phyloP scores from a whole-genome alignment of 1,140 invertebrate genomes.

The Rhopalosiphum maidis region DNA sequence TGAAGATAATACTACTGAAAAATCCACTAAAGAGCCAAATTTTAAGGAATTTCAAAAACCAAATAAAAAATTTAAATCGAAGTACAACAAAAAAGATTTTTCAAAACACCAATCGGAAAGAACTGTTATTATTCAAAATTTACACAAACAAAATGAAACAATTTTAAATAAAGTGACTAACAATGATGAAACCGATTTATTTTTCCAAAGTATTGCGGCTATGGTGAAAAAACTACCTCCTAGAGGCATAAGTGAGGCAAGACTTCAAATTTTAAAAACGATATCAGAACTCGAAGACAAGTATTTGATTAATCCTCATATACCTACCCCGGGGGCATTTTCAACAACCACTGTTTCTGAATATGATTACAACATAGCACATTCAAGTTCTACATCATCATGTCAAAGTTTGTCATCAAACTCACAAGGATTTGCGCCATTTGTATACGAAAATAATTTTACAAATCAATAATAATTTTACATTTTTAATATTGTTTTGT shows the following conservation, averaged over 20 bases:
- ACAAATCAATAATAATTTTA: too few relatives aligned
- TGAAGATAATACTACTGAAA: not conserved
- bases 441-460: too few relatives aligned
- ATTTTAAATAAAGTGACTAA: not conserved
- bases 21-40: not conserved
- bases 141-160: not conserved
- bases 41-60: not conserved
- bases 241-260: not conserved
- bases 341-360: too few relatives aligned
- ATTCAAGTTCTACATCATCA: too few relatives aligned
- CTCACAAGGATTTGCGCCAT: too few relatives aligned
- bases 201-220: slow-evolving; percentile 6
- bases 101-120: not conserved
- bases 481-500: too few relatives aligned
- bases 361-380: too few relatives aligned
- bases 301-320: too few relatives aligned
- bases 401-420: too few relatives aligned
- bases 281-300: not conserved
- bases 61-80: not conserved
- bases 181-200: not conserved
- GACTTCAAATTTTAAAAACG: not conserved
- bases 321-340: too few relatives aligned
- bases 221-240: not conserved
- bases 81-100: not conserved
- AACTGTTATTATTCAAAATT: not conserved